phyloP scores from a whole-genome alignment of 1,140 invertebrate genomes.

The Rhopalosiphum padi region DNA sequence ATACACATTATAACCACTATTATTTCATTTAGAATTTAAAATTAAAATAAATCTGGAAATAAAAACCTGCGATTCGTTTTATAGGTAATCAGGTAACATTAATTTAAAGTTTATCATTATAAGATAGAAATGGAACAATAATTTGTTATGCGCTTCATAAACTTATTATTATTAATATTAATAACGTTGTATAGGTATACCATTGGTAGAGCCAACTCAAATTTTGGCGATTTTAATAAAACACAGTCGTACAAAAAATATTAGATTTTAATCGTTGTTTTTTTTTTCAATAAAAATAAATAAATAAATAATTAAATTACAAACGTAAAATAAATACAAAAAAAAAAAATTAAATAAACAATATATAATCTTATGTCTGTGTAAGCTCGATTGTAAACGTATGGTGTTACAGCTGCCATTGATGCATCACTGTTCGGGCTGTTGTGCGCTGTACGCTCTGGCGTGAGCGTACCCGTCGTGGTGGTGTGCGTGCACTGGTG shows the following conservation, averaged over 20 bases:
- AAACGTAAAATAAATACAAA: not conserved
- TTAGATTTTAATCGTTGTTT: not conserved
- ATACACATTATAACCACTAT: not conserved
- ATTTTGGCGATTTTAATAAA: not conserved
- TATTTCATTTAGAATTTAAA: not conserved
- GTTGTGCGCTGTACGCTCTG: slow-evolving; percentile 67
- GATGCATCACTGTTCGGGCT: not conserved
- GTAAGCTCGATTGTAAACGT: not conserved
- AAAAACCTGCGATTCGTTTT: not conserved
- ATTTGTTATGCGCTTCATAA: not conserved
- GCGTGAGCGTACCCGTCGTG: slow-evolving; percentile 72
- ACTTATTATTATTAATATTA: not conserved
- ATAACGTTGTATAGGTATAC: not conserved
- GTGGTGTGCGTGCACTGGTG: slow-evolving; percentile 65
- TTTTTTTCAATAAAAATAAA: not conserved
- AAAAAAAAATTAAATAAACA: not conserved
- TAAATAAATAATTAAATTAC: slow-evolving; percentile 20
- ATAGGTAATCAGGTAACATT: not conserved
- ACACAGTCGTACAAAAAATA: not conserved
- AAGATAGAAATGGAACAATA: not conserved
- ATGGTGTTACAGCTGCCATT: not conserved
- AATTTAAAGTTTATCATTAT: not conserved
- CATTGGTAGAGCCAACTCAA: not conserved
- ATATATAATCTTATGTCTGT: not conserved
- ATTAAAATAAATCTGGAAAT: not conserved